These are phyloP conservation scores for Eumaeus atala DNA, from an alignment of 1,140 invertebrate species.

Conservation along the genomic window DNA sequence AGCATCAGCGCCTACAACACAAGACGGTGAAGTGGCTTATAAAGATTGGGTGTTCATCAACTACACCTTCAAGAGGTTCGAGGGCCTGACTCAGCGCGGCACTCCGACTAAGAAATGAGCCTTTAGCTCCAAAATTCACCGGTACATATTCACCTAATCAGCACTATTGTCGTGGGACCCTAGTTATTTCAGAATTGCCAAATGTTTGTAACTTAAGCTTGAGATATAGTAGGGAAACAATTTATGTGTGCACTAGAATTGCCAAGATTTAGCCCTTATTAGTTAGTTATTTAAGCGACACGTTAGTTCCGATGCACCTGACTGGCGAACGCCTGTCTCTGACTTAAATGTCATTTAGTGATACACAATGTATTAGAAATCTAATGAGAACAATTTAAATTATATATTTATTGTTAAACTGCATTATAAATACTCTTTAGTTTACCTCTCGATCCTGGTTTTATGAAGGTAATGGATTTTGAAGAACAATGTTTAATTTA, in stretches of 20 bases:
- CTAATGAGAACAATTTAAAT: constrained; percentile 2
- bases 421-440: constrained; percentile 1
- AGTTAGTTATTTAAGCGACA: neutral
- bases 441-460: neutral
- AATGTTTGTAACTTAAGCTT: constrained; percentile 2
- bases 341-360: constrained; percentile 1
- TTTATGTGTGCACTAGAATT: constrained; percentile 5
- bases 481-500: no score
- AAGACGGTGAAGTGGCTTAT: constrained; percentile 89
- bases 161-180: constrained; percentile 1
- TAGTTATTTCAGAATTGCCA: constrained; percentile 5
- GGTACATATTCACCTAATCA: constrained; percentile 19
- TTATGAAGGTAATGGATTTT: no score
- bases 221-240: neutral
- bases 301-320: constrained; percentile 10
- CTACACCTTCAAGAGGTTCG: constrained; percentile 99
- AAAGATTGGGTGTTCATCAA: constrained; percentile 99
- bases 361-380: neutral
- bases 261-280: constrained; percentile 5
- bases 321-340: neutral
- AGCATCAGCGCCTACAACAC: constrained; percentile 87
- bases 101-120: constrained; percentile 83
- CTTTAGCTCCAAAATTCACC: constrained; percentile 10
- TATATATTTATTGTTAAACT: constrained; percentile 4
- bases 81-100: constrained; percentile 93